phyloP scores from a whole-genome alignment of 2,888 invertebrate species.

The Eledone cirrhosa region DNA sequence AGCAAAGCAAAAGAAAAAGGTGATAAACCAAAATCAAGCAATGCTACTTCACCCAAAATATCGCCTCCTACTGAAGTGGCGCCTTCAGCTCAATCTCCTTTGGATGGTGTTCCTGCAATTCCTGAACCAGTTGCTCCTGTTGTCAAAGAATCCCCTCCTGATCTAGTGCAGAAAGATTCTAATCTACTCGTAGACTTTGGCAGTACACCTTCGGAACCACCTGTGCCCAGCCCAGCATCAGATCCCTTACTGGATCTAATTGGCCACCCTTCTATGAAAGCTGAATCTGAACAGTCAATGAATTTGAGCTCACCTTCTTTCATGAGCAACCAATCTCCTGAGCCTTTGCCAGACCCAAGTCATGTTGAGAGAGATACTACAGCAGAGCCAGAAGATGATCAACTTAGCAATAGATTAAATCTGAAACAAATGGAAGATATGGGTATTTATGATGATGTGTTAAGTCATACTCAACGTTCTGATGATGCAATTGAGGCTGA shows the following conservation, averaged over 20 bases:
- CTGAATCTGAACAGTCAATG: conserved; percentile 33
- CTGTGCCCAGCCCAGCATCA: conserved; percentile 4
- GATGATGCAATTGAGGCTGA: conserved; percentile 36
- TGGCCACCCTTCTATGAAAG: conserved; percentile 30
- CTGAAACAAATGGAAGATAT: conserved; percentile 43
- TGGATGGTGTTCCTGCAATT: conserved; percentile 37
- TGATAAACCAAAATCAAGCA: conserved; percentile 28
- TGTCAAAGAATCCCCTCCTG: conserved; percentile 29
- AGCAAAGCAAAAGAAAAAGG: conserved; percentile 34
- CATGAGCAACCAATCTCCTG: conserved; percentile 38
- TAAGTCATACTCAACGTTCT: conserved; percentile 35
- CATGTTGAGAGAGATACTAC: conserved; percentile 35
- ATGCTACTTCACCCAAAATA: conserved; percentile 6
- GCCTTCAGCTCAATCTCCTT: conserved; percentile 18
- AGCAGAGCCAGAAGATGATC: conserved; percentile 33
- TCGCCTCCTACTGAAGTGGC: conserved; percentile 14
- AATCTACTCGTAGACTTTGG: conserved; percentile 20
- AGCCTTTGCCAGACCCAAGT: conserved; percentile 44
- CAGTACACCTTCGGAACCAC: not conserved
- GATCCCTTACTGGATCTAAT: conserved; percentile 25
- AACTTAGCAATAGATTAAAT: conserved; percentile 29
- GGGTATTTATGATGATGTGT: conserved; percentile 54
- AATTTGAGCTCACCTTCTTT: conserved; percentile 6
- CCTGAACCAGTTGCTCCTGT: conserved; percentile 36
- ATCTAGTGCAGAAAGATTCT: conserved; percentile 24